Conservation (phyloP, 2,797 vertebrate species). For the Heteromormyrus szaboi region DNA sequence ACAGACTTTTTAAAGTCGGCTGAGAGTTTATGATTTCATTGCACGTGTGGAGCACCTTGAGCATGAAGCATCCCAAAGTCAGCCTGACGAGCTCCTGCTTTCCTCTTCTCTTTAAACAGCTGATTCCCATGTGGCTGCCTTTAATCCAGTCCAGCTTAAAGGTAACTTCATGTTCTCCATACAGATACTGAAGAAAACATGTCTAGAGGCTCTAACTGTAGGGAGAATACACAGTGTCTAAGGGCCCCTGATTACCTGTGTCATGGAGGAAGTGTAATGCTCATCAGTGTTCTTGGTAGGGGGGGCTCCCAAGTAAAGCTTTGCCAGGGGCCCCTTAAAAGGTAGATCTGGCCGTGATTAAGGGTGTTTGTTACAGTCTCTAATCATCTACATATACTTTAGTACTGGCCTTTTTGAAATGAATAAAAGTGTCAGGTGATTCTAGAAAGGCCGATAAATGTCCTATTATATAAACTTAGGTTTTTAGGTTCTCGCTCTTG, state of each 20-base stretch:
- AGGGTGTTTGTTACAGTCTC: no score
- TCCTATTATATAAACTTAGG: background rate
- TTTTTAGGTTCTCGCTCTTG: background rate
- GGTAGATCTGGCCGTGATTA: background rate
- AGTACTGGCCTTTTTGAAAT: background rate
- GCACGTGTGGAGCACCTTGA: background rate
- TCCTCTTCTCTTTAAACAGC: constrained; percentile 54
- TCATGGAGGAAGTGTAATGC: background rate
- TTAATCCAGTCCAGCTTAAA: constrained; percentile 98
- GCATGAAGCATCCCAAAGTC: background rate
- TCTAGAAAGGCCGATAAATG: background rate
- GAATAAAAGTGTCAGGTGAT: background rate
- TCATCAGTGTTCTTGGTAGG: background rate
- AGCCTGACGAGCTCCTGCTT: background rate
- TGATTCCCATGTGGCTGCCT: constrained; percentile 98
- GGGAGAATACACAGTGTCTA: background rate
- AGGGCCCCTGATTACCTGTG: background rate
- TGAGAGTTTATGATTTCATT: background rate
- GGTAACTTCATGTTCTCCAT: constrained; percentile 56
- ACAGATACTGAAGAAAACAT: background rate
- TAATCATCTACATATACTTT: background rate
- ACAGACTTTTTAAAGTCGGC: background rate
- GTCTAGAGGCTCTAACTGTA: background rate
- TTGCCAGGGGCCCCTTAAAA: background rate
- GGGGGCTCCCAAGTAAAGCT: background rate